Evolutionary conservation across 2,797 vertebrate genomes (phyloP), one percentile per base, ranked within the genome.

Genomic region (Rhinichthys osculus): DNA sequence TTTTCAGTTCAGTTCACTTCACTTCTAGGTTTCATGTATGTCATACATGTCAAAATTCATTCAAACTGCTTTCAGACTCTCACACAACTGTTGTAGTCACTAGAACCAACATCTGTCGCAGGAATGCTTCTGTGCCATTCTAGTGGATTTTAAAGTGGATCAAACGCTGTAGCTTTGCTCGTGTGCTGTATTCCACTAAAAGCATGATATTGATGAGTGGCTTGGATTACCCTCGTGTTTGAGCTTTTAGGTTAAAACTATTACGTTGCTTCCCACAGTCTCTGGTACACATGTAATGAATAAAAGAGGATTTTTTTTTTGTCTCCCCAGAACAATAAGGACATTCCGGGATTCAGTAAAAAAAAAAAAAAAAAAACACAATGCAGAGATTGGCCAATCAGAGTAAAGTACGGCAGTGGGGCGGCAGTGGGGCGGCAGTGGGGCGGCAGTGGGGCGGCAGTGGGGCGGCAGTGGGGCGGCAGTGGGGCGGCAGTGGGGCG

Each of bases 181-280:
- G 8, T 66, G 40, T 30, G 40, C 5, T 33, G 19, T 47, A 33
- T 47, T 74, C 27, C 7, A 64, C 40, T 74, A 73, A 74, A 74
- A 83, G 81, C 54, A 17, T 64, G n/a, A 42, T 73, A 64, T 72
- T 83, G 54, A 83, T 64, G 70, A 47, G 57, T 47, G 70, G 54
- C 70, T 83, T 83, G 40, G 57, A 74, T 83, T 83, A 64, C 81
- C 42, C 57, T 83, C 62, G 27, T 30, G n/a, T 42, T 82, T 71
- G n/a, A 82, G 52, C 69, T 82, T 83, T 83, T 62, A 64, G 42
- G 42, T 66, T 64, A 66, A 74, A 66, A 74, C 72, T 47, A 72
- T 64, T 83, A 52, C 71, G 74, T 64, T 50, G 71, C 57, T 27
- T 82, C 38, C 38, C 1, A 3, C 5, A 17, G 70, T 74, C 70